Percentiles rank a stretch among this genome's conserved stretches.
phyloP scores from a whole-genome alignment of 2,888 invertebrate genomes.

The Periphyllus acericola region DNA sequence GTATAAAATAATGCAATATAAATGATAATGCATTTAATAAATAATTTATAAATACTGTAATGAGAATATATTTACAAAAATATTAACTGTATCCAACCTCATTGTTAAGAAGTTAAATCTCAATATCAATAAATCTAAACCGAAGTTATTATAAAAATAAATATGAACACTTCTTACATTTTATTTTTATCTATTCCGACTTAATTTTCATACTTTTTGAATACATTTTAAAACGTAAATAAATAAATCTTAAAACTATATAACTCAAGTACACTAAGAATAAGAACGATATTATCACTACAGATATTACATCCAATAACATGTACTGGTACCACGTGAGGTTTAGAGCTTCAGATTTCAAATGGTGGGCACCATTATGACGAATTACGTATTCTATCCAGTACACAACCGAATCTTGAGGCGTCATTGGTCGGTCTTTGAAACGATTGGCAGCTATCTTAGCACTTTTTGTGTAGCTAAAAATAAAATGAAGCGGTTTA shows the following conservation, averaged over 20 bases:
- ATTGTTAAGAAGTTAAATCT: background rate
- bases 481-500: background rate
- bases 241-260: slow-evolving; percentile 7
- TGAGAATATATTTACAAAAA: background rate
- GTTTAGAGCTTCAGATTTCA: slow-evolving; percentile 71
- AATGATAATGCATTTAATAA: no score
- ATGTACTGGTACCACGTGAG: slow-evolving; percentile 51
- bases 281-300: background rate
- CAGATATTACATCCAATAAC: slow-evolving; percentile 38
- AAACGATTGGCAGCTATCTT: slow-evolving; percentile 75
- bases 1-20: no score
- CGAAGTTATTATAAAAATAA: background rate
- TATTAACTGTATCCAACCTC: background rate
- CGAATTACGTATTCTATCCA: slow-evolving; percentile 89
- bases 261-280: background rate
- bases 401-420: slow-evolving; percentile 81
- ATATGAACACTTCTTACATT: background rate
- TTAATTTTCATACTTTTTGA: background rate
- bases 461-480: slow-evolving; percentile 74
- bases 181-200: background rate
- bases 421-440: slow-evolving; percentile 79
- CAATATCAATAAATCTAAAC: background rate
- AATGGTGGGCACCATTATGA: slow-evolving; percentile 81
- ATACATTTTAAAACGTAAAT: background rate
- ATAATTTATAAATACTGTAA: no score